phyloP scores from a whole-genome alignment of 2,888 invertebrate species.

The Bursaphelenchus okinawaensis region DNA sequence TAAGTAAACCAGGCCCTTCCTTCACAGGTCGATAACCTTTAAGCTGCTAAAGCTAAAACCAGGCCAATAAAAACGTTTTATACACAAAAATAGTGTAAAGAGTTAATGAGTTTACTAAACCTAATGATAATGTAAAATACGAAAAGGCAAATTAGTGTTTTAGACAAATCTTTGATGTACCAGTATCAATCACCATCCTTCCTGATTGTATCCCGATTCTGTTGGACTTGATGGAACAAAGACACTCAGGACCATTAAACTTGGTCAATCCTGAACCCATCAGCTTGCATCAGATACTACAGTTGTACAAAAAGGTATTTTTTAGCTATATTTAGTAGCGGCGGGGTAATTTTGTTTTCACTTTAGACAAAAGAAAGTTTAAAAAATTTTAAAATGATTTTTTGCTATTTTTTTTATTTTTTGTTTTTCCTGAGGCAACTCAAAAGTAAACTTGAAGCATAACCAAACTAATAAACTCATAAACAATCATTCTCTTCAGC shows the following conservation, averaged over 20 bases:
- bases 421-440: neutral
- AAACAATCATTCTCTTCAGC: slow-evolving; percentile 22
- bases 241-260: slow-evolving; percentile 46
- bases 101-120: too few relatives aligned
- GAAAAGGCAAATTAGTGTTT: neutral
- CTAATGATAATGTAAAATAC: neutral
- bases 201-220: slow-evolving; percentile 52
- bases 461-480: neutral
- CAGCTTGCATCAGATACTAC: slow-evolving; percentile 47
- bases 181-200: slow-evolving; percentile 54
- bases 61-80: too few relatives aligned
- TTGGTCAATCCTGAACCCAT: slow-evolving; percentile 54
- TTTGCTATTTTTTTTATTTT: neutral
- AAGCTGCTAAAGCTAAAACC: too few relatives aligned
- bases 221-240: slow-evolving; percentile 47
- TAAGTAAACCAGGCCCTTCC: too few relatives aligned
- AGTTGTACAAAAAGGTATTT: slow-evolving; percentile 52
- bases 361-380: neutral
- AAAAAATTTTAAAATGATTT: too few relatives aligned
- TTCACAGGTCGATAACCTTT: too few relatives aligned
- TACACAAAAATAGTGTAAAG: too few relatives aligned
- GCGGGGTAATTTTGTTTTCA: neutral
- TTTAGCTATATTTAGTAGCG: neutral
- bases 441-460: neutral
- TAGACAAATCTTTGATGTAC: slow-evolving; percentile 54